phyloP scores from a whole-genome alignment of 2,797 vertebrate species.

The Eulemur coronatus region DNA sequence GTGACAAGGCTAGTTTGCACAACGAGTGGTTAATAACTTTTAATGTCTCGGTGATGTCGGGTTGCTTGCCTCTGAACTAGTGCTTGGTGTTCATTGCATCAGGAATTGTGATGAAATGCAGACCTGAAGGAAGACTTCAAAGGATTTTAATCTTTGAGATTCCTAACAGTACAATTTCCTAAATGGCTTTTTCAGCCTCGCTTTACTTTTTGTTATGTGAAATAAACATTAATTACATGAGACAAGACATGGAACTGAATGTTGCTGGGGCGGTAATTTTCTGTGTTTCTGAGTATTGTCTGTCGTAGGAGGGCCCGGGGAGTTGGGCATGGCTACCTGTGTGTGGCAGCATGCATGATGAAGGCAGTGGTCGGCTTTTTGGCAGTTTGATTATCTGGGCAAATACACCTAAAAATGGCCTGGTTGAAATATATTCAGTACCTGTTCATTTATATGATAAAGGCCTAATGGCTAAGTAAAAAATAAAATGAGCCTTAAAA shows the following conservation, averaged over 20 bases:
- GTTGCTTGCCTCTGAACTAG: not conserved
- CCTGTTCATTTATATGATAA: not conserved
- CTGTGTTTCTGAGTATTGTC: not conserved
- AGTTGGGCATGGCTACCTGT: not conserved
- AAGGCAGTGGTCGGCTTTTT: not conserved
- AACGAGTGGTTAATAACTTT: slow-evolving; percentile 33
- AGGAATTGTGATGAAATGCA: not conserved
- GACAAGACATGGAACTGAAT: not conserved
- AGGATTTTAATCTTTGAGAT: slow-evolving; percentile 18
- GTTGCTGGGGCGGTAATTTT: not conserved
- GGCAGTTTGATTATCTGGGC: not conserved
- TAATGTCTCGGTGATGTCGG: not conserved
- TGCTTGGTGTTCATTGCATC: not conserved
- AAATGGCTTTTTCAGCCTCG: not conserved
- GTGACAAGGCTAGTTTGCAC: not conserved
- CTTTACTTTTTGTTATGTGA: slow-evolving; percentile 28
- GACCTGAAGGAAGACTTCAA: slow-evolving; percentile 8
- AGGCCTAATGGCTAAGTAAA: not conserved
- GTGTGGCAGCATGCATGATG: not conserved
- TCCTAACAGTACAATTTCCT: not conserved
- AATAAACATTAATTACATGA: not conserved
- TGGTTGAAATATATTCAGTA: not conserved
- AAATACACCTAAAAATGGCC: not conserved
- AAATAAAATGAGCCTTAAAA: not conserved
- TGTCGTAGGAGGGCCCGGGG: not conserved